These are phyloP conservation scores for Beris morrisii DNA, from an alignment of 2,888 invertebrate genomes.

Conservation along the genomic window DNA sequence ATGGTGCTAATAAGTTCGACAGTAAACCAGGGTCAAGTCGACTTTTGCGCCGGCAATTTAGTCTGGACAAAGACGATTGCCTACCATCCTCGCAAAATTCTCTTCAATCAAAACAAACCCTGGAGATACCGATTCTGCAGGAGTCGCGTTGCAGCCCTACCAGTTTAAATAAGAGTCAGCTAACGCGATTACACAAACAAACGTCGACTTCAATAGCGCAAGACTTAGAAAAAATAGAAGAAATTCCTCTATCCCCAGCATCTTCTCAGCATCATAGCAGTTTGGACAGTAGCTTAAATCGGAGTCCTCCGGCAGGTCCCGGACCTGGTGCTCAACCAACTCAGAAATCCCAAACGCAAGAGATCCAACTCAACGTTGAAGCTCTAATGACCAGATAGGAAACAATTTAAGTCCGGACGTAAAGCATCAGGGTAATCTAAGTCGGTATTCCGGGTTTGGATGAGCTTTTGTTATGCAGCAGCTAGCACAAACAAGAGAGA, in stretches of 20 bases:
- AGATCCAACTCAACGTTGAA: conserved; percentile 50
- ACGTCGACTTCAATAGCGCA: conserved; percentile 69
- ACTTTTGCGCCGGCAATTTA: conserved; percentile 67
- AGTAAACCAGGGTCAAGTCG: conserved; percentile 57
- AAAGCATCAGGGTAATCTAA: conserved; percentile 21
- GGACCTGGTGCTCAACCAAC: background rate
- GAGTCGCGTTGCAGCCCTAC: conserved; percentile 50
- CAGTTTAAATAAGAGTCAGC: conserved; percentile 35
- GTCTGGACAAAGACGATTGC: conserved; percentile 69
- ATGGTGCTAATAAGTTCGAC: conserved; percentile 47
- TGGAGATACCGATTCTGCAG: conserved; percentile 53
- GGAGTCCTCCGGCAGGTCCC: conserved; percentile 50
- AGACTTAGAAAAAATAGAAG: conserved; percentile 71
- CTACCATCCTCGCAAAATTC: conserved; percentile 43
- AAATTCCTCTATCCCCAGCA: conserved; percentile 61
- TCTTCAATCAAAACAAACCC: conserved; percentile 41
- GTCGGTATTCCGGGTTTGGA: too few species aligned
- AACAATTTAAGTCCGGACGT: conserved; percentile 45
- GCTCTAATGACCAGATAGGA: conserved; percentile 52
- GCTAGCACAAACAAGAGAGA: too few species aligned
- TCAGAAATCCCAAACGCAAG: conserved; percentile 41
- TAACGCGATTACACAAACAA: conserved; percentile 62
- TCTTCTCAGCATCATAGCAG: conserved; percentile 56
- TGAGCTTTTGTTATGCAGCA: too few species aligned
- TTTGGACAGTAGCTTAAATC: conserved; percentile 53